Percentiles rank a stretch among this genome's conserved stretches.
phyloP scores from a whole-genome alignment of 1,140 invertebrate species.

The Scaptomyza graminum region DNA sequence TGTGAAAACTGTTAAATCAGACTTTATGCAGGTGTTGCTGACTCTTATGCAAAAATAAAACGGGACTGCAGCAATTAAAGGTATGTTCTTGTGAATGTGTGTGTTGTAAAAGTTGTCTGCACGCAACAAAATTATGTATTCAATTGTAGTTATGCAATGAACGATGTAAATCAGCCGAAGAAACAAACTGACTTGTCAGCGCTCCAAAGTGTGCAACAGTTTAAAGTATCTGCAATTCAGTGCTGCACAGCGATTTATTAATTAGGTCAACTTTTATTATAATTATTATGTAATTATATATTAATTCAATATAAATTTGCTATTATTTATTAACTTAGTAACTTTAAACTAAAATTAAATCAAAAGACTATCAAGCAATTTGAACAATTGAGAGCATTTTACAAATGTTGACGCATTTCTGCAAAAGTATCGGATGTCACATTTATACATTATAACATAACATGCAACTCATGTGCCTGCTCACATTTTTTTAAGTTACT shows the following conservation, averaged over 20 bases:
- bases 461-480: background rate
- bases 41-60: conserved; percentile 20
- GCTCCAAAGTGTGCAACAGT: conserved; percentile 38
- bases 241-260: background rate
- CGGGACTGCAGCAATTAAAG: conserved; percentile 40
- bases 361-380: no score
- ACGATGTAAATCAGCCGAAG: conserved; percentile 14
- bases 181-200: conserved; percentile 19
- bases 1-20: conserved; percentile 71
- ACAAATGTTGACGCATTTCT: no score
- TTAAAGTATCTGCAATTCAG: background rate
- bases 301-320: no score
- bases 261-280: background rate
- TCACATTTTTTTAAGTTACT: conserved; percentile 23
- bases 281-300: no score
- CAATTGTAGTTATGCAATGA: conserved; percentile 40
- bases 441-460: no score
- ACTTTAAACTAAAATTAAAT: no score
- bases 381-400: no score
- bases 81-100: conserved; percentile 8
- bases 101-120: conserved; percentile 23
- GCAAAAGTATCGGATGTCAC: no score
- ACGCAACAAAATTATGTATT: conserved; percentile 43
- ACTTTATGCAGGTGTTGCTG: conserved; percentile 50
- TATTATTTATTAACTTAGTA: no score